Base-by-base conservation (phyloP, 2,797 vertebrate genomes). In the Rallus crepitans region DNA sequence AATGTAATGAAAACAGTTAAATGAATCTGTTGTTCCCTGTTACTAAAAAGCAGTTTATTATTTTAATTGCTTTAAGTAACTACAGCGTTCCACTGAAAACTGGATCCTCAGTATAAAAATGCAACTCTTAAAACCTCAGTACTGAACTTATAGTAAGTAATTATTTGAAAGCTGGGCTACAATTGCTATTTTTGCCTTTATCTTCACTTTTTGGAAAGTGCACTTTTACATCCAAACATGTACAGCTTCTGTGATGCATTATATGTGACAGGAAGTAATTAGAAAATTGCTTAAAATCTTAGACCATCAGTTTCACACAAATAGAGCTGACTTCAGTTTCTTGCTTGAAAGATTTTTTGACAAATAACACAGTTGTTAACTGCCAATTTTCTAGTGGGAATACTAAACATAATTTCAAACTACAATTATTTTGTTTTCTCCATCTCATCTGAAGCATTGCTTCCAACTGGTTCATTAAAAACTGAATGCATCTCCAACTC, bases 351-450 rank as follows among this genome's bases (percentile, higher is more conserved):
- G 35, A 80, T 24, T 73, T 87, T 85, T 83, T 78, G 12, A 78
- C 37, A 92, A 87, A 87, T 76, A 85, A 52, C 9, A 28, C 20
- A 42, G n/a, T 50, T 59, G 40, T 72, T 82, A 85, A 87, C 45
- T 75, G 82, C 27, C 57, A 71, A 11, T 75, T 86, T 94, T 86
- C 85, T 69, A 94, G 21, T 68, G 65, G 40, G n/a, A 86, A 94
- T 94, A 87, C 31, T 17, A 90, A 77, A 86, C 15, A 73, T 60
- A 2, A 69, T 61, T 93, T 85, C 35, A 83, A 91, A 78, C 53
- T 40, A 53, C 3, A 1, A 13, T 35, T 35, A 81, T 35, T 84
- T 89, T 83, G 69, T 60, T 75, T 78, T 45, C 45, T 71, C 80
- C 47, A 71, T 45, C 72, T 88, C 37, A 55, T 75, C 40, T 69